Percentiles rank a stretch among this genome's conserved stretches.
phyloP scores from a whole-genome alignment of 2,888 invertebrate species.

The Trypoxylon attenuatum region DNA sequence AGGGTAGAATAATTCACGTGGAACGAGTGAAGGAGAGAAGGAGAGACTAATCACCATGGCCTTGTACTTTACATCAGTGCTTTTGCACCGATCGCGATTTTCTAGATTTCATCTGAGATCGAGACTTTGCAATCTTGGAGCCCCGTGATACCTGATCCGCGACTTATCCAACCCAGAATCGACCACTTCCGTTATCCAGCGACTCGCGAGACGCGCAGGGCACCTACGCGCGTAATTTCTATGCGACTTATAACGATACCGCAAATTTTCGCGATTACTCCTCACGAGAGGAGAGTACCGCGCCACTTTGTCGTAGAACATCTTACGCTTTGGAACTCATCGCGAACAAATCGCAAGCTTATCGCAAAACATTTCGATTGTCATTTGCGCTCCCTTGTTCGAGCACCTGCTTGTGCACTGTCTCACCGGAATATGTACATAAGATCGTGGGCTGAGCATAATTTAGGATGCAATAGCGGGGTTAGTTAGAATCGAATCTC shows the following conservation, averaged over 20 bases:
- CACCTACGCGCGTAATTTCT: constrained; percentile 25
- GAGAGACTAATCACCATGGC: background rate
- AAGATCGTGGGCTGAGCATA: too few species aligned
- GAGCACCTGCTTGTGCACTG: too few species aligned
- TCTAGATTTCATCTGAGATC: background rate
- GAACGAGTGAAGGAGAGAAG: too few species aligned
- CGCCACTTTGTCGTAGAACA: too few species aligned
- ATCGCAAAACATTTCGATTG: too few species aligned
- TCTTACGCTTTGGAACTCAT: too few species aligned
- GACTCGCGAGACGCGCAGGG: constrained; percentile 42
- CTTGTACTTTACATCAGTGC: background rate
- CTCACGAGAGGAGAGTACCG: too few species aligned
- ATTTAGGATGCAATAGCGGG: too few species aligned
- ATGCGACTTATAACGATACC: constrained; percentile 4
- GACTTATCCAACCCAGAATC: constrained; percentile 51
- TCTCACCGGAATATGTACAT: too few species aligned
- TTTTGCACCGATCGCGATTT: constrained; percentile 6
- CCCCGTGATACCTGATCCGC: constrained; percentile 41
- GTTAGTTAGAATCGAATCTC: too few species aligned
- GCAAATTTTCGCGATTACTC: background rate
- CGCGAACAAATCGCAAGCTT: too few species aligned
- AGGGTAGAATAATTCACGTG: background rate
- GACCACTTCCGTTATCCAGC: constrained; percentile 57
- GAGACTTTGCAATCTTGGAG: constrained; percentile 11
- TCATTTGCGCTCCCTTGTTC: too few species aligned